Conservation (phyloP, 2,888 invertebrate genomes). For the Ceraclea dissimilis region DNA sequence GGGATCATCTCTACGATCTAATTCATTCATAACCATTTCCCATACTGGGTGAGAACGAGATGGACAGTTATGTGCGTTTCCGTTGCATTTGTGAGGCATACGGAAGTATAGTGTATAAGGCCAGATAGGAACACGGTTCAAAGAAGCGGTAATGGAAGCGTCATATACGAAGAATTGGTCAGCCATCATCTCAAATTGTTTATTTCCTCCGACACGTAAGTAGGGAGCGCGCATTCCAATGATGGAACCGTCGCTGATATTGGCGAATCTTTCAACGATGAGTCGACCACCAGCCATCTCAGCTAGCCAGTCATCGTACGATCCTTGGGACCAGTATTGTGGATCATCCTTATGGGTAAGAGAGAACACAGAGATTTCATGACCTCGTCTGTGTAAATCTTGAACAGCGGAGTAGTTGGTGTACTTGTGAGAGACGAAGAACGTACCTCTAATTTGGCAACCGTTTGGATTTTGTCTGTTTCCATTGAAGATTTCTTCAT, state of each 20-base stretch:
- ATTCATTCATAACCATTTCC: conserved; percentile 96
- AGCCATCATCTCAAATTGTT: conserved; percentile 95
- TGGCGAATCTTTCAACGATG: conserved; percentile 82
- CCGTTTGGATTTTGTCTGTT: conserved; percentile 82
- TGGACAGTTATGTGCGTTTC: conserved; percentile 90
- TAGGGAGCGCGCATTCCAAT: conserved; percentile 86
- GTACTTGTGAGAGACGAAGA: conserved; percentile 89
- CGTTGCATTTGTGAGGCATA: conserved; percentile 93
- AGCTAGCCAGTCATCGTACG: conserved; percentile 87
- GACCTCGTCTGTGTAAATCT: conserved; percentile 81
- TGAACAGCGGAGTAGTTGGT: conserved; percentile 86
- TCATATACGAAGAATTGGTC: conserved; percentile 93
- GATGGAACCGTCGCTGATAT: conserved; percentile 86
- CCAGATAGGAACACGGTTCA: conserved; percentile 88
- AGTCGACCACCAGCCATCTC: conserved; percentile 90
- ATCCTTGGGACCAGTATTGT: conserved; percentile 80
- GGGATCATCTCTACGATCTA: conserved; percentile 88
- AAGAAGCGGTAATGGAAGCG: conserved; percentile 86
- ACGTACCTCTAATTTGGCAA: conserved; percentile 81
- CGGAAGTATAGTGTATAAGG: conserved; percentile 95
- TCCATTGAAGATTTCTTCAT: conserved; percentile 83
- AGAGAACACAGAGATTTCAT: conserved; percentile 88
- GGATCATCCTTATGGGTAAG: conserved; percentile 89
- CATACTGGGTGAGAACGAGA: conserved; percentile 86
- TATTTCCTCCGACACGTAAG: conserved; percentile 85